A percentile compares a stretch with the other conserved stretches of the same genome.
Conservation (phyloP, 2,113 vertebrate genomes). For the Engystomops pustulosus region DNA sequence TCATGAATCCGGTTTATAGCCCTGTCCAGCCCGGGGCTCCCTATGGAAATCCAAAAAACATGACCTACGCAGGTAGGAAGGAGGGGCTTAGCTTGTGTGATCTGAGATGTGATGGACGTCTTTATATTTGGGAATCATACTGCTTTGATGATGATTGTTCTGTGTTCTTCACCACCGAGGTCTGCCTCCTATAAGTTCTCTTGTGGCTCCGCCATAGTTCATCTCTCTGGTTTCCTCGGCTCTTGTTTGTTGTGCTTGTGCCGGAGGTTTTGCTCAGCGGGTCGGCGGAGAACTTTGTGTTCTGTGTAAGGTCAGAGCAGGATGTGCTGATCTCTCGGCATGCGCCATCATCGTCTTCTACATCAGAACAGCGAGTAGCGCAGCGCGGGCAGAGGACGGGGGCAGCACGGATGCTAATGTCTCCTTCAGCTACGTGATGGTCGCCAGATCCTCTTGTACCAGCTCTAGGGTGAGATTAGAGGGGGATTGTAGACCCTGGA, state of each 20-base stretch:
- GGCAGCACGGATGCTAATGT: not conserved
- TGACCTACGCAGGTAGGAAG: slow-evolving; percentile 91
- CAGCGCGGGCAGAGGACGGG: not conserved
- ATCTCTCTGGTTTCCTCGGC: too few relatives aligned
- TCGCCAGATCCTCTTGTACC: too few relatives aligned
- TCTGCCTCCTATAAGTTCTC: too few relatives aligned
- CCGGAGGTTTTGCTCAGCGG: not conserved
- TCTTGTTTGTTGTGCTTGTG: too few relatives aligned
- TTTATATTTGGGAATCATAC: too few relatives aligned
- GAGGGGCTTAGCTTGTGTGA: not conserved
- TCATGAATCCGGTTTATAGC: slow-evolving; percentile 99
- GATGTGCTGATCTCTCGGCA: slow-evolving; percentile 14
- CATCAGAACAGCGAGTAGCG: not conserved
- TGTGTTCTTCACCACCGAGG: too few relatives aligned
- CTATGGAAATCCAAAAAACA: slow-evolving; percentile 97
- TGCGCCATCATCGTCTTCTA: not conserved
- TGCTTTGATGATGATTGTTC: too few relatives aligned
- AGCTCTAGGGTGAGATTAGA: too few relatives aligned
- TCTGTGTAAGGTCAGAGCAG: not conserved
- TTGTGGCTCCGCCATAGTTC: too few relatives aligned
- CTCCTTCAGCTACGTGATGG: not conserved
- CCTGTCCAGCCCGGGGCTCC: slow-evolving; percentile 96
- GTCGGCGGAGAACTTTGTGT: not conserved
- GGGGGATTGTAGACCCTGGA: too few relatives aligned
- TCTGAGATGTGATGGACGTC: too few relatives aligned